These are phyloP conservation scores for Erebia epiphron DNA, from an alignment of 2,888 invertebrate genomes.

Conservation along the genomic window DNA sequence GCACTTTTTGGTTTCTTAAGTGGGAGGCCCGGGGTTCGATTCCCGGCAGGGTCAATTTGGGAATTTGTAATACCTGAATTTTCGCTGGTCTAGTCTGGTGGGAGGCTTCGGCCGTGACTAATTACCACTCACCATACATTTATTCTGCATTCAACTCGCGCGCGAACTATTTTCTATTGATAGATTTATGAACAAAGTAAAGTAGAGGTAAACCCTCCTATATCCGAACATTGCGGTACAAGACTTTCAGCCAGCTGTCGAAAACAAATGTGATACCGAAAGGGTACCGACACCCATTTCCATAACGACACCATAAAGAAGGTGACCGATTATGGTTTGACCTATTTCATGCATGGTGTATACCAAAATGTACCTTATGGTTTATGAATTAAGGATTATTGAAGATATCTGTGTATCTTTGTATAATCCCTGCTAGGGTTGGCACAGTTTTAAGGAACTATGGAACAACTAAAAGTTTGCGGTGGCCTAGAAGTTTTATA, in stretches of 20 bases:
- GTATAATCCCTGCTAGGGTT: constrained; percentile 1
- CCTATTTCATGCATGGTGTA: constrained; percentile 8
- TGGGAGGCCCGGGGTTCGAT: too few species aligned
- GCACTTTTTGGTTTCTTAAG: too few species aligned
- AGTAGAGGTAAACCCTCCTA: not conserved
- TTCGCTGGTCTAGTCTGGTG: too few species aligned
- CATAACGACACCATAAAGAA: constrained; percentile 22
- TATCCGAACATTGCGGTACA: not conserved
- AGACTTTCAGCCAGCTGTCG: constrained; percentile 16
- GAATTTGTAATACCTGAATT: too few species aligned
- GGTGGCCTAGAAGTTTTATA: not conserved
- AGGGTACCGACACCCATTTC: constrained; percentile 21
- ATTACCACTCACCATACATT: too few species aligned
- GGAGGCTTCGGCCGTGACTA: too few species aligned
- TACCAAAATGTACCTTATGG: constrained; percentile 5
- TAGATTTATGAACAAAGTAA: not conserved
- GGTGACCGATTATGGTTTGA: constrained; percentile 22
- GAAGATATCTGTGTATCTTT: not conserved
- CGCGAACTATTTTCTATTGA: too few species aligned
- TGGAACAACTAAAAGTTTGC: not conserved
- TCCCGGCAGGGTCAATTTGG: too few species aligned
- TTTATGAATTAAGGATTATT: not conserved
- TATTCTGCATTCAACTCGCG: too few species aligned
- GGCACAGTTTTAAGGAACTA: not conserved
- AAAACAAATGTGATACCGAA: constrained; percentile 19